Percentiles rank a stretch among this genome's conserved stretches.
Conservation (phyloP, 2,113 vertebrate genomes). For the Microcebus murinus region DNA sequence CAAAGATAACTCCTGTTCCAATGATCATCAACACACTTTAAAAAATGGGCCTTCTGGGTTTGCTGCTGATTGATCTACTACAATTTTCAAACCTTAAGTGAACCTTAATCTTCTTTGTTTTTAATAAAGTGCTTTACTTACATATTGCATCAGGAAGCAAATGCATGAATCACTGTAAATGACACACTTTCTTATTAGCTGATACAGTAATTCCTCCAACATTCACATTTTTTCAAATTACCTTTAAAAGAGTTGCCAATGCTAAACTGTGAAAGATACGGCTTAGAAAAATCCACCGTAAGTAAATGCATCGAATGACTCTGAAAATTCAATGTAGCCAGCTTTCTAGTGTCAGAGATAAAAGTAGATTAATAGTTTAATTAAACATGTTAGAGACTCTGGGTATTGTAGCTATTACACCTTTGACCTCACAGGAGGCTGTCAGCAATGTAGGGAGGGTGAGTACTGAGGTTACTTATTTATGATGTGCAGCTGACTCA, state of each 20-base stretch:
- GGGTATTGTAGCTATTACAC: constrained; percentile 63
- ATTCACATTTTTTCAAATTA: constrained; percentile 25
- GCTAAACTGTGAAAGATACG: neutral
- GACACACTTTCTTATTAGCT: constrained; percentile 12
- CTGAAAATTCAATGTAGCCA: neutral
- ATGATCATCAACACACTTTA: neutral
- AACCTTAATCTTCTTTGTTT: constrained; percentile 29
- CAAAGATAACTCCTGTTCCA: constrained; percentile 33
- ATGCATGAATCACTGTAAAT: constrained; percentile 23
- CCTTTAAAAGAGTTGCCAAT: constrained; percentile 48
- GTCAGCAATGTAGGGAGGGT: constrained; percentile 14
- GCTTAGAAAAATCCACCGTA: neutral
- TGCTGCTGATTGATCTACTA: constrained; percentile 25
- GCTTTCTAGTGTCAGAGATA: constrained; percentile 47
- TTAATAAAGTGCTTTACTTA: constrained; percentile 6
- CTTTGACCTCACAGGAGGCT: neutral
- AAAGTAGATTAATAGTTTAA: constrained; percentile 73
- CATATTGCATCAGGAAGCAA: neutral
- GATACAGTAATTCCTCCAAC: constrained; percentile 44
- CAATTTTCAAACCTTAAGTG: neutral
- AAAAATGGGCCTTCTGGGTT: neutral
- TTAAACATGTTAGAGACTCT: constrained; percentile 64
- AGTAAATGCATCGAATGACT: neutral
- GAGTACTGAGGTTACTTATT: constrained; percentile 60
- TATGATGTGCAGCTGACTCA: constrained; percentile 52